Base-by-base conservation (phyloP, 2,113 vertebrate species). In the Paramormyrops kingsleyae region DNA sequence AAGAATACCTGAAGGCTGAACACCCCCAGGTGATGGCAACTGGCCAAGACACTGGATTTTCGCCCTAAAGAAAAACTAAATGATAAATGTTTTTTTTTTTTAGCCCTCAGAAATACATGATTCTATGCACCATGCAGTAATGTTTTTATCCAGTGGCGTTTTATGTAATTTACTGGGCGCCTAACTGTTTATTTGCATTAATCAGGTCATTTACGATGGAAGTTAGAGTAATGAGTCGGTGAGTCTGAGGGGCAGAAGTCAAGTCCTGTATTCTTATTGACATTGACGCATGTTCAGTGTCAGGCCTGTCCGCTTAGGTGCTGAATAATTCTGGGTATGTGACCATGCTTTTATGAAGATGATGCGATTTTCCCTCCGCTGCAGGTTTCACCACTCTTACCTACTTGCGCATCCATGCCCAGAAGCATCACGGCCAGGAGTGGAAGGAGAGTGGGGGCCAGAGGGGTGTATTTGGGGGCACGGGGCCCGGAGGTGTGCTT, bases 391-490 rank as follows among this genome's bases (percentile, higher is more conserved):
- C 96, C 91, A 96, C 96, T 0, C 92, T 96, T 92, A 96, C 96
- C 1, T 96, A 98, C 94, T 96, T 98, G 91, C 96, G 97, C 66
- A 97, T 98, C 92, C 97, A 98, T 59, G 97, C 97, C 91, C 97
- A 97, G 95, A 98, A 98, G 95, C 97, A 98, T 94, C 97, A 98
- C 15, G 97, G 97, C 89, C 96, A 97, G 94, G 96, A 97, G 95
- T 96, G 96, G 96, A 96, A 96, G 91, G 96, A 96, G 88, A 95
- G 95, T 44, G 94, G 94, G 0, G 95, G 62, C n/a, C 89, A 87
- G 85, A 87, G 89, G 56, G 89, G 97, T 88, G 97, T 94, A 2
- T 96, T 96, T 2, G 95, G 96, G 85, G 96, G 96, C 92, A 93
- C 96, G 3, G 90, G 93, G n/a, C 90, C 96, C 0, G 97, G 97